These are phyloP conservation scores for Pogona vitticeps DNA, from an alignment of 2,113 vertebrate species.

Conservation along the genomic window DNA sequence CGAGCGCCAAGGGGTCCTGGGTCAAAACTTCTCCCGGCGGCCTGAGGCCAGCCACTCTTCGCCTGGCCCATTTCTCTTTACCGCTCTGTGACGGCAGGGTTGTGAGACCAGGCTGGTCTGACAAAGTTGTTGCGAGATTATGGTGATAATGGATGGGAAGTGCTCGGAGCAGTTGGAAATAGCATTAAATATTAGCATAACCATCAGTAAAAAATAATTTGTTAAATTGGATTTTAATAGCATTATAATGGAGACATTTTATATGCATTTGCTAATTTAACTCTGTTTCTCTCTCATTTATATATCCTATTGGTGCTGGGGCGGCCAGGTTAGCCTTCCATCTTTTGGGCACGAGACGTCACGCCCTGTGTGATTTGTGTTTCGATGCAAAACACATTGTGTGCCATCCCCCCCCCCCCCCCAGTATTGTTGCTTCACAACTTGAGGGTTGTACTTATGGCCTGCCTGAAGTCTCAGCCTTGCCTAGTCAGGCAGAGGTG, in stretches of 20 bases:
- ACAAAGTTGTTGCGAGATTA: not conserved
- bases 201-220: not conserved
- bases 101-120: too few species aligned
- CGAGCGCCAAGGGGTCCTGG: too few species aligned
- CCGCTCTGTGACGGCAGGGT: rapidly evolving
- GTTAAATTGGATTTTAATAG: not conserved
- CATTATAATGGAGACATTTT: not conserved
- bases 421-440: too few species aligned
- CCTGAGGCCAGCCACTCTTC: not conserved
- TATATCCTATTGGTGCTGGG: not conserved
- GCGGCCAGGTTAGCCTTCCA: too few species aligned
- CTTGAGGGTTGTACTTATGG: not conserved
- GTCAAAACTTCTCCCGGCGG: not conserved
- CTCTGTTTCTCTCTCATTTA: not conserved
- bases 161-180: not conserved
- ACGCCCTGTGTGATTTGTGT: too few species aligned
- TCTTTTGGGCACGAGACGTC: too few species aligned
- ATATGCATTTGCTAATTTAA: not conserved
- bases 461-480: not conserved
- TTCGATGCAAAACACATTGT: not conserved
- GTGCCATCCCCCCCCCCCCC: not conserved
- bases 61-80: rapidly evolving
- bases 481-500: too few species aligned
- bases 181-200: not conserved
- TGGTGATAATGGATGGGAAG: not conserved